Evolutionary conservation across 1,140 invertebrate species (phyloP), one percentile per base, ranked within the genome.

Genomic region (Globodera ellingtonae): DNA sequence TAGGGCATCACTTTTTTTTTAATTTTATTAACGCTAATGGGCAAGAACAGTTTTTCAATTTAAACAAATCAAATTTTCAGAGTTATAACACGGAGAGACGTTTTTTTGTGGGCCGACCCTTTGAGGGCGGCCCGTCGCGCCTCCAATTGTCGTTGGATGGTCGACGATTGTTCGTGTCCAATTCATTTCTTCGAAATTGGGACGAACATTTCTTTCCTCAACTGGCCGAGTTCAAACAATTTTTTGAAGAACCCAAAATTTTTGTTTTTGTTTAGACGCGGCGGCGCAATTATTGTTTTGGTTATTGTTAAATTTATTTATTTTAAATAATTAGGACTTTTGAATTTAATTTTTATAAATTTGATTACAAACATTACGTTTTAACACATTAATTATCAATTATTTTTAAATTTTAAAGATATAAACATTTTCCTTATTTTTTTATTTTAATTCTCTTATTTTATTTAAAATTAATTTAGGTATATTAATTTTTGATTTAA

Each of bases 141-240:
- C 89, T 98, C 70, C 96, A 98, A 89, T 90, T 98, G 0, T 97
- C 95, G 84, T 90, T 98, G 70, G 97, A 98, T 90, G 97, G 97
- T 4, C 94, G 93, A 89, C 91, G 97, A 21, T 91, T 98, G 13
- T 98, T 97, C 88, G 94, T 96, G 0, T 95, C 94, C 0, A 94
- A 93, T 1, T 95, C 96, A 0, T 91, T 98, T 0, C 96, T 93
- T 86, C 94, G 93, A 21, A 92, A 93, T 0, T 98, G 96, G 96
- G 97, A 98, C 87, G 93, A 93, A 85, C 94, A 96, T 87, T 94
- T 97, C 85, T 97, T 96, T 89, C 94, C 95, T 0, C 56, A 79
- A 48, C 18, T 79, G 18, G 46, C 50, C 21, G 70, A 79, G 67
- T 79, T 47, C 24, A 71, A 21, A 59, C 18, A 47, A 76, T 65